These are phyloP conservation scores for Camponotus pennsylvanicus DNA, from an alignment of 1,140 invertebrate genomes.

Conservation along the genomic window DNA sequence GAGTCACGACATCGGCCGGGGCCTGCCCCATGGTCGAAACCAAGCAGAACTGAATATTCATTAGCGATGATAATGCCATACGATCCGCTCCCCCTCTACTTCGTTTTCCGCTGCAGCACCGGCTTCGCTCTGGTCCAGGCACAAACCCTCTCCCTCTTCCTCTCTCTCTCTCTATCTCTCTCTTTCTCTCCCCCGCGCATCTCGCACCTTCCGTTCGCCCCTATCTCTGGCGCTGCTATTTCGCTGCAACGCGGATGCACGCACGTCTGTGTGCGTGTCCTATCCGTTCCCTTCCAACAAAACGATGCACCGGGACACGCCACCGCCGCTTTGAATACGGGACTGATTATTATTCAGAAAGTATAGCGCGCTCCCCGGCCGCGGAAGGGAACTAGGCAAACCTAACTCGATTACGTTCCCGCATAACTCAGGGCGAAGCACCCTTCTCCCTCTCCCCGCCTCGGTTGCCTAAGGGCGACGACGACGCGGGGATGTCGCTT, in stretches of 20 bases:
- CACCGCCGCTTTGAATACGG: conserved; percentile 74
- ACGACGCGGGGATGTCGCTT: background rate
- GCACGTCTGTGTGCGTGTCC: conserved; percentile 9
- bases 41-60: conserved; percentile 83
- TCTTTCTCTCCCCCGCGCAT: conserved; percentile 26
- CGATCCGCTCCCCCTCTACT: conserved; percentile 59
- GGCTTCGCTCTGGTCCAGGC: conserved; percentile 33
- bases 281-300: conserved; percentile 46
- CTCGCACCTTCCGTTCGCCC: conserved; percentile 36
- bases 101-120: conserved; percentile 17
- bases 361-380: conserved; percentile 75
- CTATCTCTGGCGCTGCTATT: conserved; percentile 36
- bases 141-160: background rate
- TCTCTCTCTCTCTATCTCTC: background rate
- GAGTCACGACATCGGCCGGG: conserved; percentile 75
- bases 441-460: background rate
- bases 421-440: conserved; percentile 66
- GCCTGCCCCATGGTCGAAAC: conserved; percentile 77
- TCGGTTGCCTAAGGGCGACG: conserved; percentile 23
- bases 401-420: conserved; percentile 69
- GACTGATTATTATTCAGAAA: conserved; percentile 83
- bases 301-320: conserved; percentile 29
- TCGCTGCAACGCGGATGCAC: conserved; percentile 47
- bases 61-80: conserved; percentile 83
- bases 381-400: conserved; percentile 52